phyloP scores from a whole-genome alignment of 1,140 invertebrate species.

The Ceratina calcarata region DNA sequence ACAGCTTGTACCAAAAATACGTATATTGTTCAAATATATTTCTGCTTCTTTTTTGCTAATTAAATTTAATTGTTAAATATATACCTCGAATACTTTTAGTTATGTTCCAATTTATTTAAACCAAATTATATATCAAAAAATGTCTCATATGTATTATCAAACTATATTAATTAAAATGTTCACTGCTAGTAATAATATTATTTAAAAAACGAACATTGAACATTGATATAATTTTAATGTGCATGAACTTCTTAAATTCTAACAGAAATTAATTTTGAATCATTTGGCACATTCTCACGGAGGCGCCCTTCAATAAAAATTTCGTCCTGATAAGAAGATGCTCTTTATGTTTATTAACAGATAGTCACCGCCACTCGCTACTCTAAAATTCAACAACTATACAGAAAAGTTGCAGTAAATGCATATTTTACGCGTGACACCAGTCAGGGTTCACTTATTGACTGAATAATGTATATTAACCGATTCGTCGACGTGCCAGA shows the following conservation, averaged over 20 bases:
- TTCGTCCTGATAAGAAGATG: too few relatives aligned
- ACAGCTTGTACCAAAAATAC: too few relatives aligned
- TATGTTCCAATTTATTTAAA: too few relatives aligned
- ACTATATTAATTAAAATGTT: too few relatives aligned
- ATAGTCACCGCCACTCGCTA: not conserved
- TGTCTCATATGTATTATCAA: too few relatives aligned
- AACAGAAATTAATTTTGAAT: not conserved
- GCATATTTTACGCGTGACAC: constrained; percentile 8
- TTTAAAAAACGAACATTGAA: not conserved
- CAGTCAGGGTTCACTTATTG: constrained; percentile 19
- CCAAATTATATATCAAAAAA: too few relatives aligned
- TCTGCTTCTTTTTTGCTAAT: not conserved
- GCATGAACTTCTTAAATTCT: not conserved
- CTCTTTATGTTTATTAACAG: constrained; percentile 6
- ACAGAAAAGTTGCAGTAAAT: not conserved
- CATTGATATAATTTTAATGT: not conserved
- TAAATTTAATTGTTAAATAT: too few relatives aligned
- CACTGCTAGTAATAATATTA: too few relatives aligned
- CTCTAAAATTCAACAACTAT: not conserved
- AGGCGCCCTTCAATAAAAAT: not conserved
- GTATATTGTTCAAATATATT: too few relatives aligned
- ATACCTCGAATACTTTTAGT: too few relatives aligned
- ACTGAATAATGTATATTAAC: constrained; percentile 44
- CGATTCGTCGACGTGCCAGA: constrained; percentile 1
- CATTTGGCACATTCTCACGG: not conserved